Conservation (phyloP, 2,797 vertebrate genomes). For the Orientallactaga sibirica region DNA sequence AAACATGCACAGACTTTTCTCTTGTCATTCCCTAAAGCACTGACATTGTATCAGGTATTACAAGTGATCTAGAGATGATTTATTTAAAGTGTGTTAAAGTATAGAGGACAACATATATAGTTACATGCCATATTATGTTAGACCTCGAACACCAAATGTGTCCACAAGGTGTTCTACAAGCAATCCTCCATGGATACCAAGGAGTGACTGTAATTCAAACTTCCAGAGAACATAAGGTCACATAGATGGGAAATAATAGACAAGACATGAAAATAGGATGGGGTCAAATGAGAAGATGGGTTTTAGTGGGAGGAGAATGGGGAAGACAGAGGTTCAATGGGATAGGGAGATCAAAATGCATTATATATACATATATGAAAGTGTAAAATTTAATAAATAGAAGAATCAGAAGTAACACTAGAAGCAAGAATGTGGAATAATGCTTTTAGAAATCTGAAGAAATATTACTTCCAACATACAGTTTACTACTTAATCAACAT, state of each 20-base stretch:
- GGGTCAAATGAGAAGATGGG: too few species aligned
- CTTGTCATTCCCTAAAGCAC: background rate
- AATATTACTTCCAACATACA: slow-evolving; percentile 58
- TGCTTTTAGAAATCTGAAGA: slow-evolving; percentile 57
- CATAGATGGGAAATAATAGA: background rate
- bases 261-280: too few species aligned
- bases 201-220: background rate
- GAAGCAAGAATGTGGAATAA: background rate
- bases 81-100: background rate
- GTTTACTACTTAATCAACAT: slow-evolving; percentile 48
- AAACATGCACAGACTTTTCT: background rate
- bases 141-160: too few species aligned
- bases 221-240: slow-evolving; percentile 12
- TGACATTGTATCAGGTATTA: background rate
- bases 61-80: background rate
- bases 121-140: background rate
- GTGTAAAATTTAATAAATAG: too few species aligned
- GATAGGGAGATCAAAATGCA: too few species aligned
- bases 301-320: too few species aligned
- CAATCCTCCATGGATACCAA: background rate
- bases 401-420: background rate
- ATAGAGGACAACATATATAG: background rate
- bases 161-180: background rate
- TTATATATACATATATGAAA: too few species aligned
- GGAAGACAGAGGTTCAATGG: too few species aligned